Conservation (phyloP, 2,797 vertebrate genomes). For the Silurus lanzhouensis region DNA sequence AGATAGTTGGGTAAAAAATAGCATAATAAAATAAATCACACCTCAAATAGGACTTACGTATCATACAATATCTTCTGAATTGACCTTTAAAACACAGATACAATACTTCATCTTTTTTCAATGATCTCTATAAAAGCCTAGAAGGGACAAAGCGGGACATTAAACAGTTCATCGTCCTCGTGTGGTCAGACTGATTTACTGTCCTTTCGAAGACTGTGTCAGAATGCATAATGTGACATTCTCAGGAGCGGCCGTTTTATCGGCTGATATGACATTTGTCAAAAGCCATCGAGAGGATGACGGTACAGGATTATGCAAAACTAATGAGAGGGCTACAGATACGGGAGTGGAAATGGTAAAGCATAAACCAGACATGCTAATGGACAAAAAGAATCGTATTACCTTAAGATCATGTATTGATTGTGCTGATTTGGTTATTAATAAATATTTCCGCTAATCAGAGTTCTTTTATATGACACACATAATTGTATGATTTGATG, state of each 20-base stretch:
- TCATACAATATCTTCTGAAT: not conserved
- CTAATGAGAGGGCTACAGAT: not conserved
- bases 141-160: not conserved
- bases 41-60: not conserved
- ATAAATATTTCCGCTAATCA: not conserved
- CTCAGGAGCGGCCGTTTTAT: not conserved
- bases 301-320: not conserved
- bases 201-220: not conserved
- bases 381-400: not conserved
- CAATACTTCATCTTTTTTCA: not conserved
- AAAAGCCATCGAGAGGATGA: not conserved
- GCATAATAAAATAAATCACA: not conserved
- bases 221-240: constrained; percentile 9
- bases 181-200: constrained; percentile 11
- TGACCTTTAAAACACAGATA: not conserved
- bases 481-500: not conserved
- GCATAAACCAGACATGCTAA: not conserved
- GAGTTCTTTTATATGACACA: not conserved
- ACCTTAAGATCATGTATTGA: not conserved
- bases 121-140: not conserved
- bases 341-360: no score
- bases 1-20: not conserved
- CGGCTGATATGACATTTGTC: constrained; percentile 9
- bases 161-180: not conserved
- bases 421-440: not conserved